These are phyloP conservation scores for Paracentrotus lividus DNA, from an alignment of 53 echinoderm and acorn worm species.

Conservation along the genomic window DNA sequence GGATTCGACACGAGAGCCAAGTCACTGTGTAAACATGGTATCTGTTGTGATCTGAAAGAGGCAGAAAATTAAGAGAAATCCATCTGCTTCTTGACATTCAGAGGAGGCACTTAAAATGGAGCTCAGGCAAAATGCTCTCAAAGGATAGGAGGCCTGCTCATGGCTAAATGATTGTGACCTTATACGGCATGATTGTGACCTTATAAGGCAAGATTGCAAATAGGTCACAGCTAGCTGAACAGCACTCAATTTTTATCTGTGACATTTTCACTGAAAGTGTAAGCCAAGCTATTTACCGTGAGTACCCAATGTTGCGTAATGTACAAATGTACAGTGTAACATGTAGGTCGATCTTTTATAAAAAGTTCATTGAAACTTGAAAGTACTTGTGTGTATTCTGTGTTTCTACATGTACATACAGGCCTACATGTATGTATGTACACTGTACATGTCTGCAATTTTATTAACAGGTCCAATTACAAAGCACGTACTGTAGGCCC, in stretches of 20 bases:
- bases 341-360: neutral
- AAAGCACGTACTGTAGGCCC: too few species aligned
- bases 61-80: slow-evolving; percentile 56
- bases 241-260: slow-evolving; percentile 28
- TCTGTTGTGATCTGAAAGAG: neutral
- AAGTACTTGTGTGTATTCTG: neutral
- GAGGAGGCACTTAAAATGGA: slow-evolving; percentile 30
- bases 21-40: too few species aligned
- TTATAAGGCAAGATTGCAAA: slow-evolving; percentile 45
- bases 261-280: slow-evolving; percentile 33
- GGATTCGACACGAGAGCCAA: too few species aligned
- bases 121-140: slow-evolving; percentile 31
- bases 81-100: slow-evolving; percentile 63
- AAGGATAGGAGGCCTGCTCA: slow-evolving; percentile 40
- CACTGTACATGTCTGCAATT: neutral
- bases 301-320: too few species aligned
- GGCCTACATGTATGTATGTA: neutral
- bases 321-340: too few species aligned
- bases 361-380: neutral
- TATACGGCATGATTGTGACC: slow-evolving; percentile 36
- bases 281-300: neutral
- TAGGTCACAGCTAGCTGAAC: neutral
- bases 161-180: slow-evolving; percentile 47
- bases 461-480: too few species aligned
- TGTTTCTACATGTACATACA: neutral